phyloP scores from a whole-genome alignment of 35 echinoderm and acorn worm species.

The Ophioderma brevispina region DNA sequence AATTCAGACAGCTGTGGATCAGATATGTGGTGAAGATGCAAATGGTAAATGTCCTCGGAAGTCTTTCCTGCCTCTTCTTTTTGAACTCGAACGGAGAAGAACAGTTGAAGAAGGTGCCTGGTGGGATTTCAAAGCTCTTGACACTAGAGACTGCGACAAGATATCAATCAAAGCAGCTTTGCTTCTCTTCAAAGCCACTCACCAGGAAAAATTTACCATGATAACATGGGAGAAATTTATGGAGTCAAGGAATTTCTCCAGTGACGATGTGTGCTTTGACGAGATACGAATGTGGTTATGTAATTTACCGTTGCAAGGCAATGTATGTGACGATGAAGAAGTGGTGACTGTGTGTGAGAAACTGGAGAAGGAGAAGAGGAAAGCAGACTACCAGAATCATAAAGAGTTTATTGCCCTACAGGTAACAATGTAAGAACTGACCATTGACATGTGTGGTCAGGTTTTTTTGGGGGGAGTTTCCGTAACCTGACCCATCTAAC shows the following conservation, averaged over 20 bases:
- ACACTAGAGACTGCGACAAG: slow-evolving; percentile 60
- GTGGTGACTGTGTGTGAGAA: slow-evolving; percentile 53
- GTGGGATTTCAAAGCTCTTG: slow-evolving; percentile 98
- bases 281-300: slow-evolving; percentile 96
- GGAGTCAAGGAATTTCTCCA: slow-evolving; percentile 58
- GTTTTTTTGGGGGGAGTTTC: neutral
- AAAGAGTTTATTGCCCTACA: slow-evolving; percentile 76
- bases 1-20: slow-evolving; percentile 37
- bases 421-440: too few relatives aligned
- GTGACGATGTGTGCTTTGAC: slow-evolving; percentile 67
- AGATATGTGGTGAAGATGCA: slow-evolving; percentile 37
- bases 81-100: slow-evolving; percentile 87
- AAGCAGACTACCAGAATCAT: slow-evolving; percentile 68
- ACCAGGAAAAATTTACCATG: slow-evolving; percentile 88
- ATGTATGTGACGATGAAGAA: slow-evolving; percentile 31
- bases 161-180: slow-evolving; percentile 84
- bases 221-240: slow-evolving; percentile 81
- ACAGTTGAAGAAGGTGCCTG: slow-evolving; percentile 71
- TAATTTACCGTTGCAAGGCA: slow-evolving; percentile 46
- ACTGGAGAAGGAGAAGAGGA: slow-evolving; percentile 70
- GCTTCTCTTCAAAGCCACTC: slow-evolving; percentile 89
- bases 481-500: too few relatives aligned
- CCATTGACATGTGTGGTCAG: too few relatives aligned
- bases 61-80: slow-evolving; percentile 75
- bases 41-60: slow-evolving; percentile 55